Percentiles rank a stretch among this genome's conserved stretches.
Conservation (phyloP, 64 coral and sea anemone genomes). For the Actinia equina region DNA sequence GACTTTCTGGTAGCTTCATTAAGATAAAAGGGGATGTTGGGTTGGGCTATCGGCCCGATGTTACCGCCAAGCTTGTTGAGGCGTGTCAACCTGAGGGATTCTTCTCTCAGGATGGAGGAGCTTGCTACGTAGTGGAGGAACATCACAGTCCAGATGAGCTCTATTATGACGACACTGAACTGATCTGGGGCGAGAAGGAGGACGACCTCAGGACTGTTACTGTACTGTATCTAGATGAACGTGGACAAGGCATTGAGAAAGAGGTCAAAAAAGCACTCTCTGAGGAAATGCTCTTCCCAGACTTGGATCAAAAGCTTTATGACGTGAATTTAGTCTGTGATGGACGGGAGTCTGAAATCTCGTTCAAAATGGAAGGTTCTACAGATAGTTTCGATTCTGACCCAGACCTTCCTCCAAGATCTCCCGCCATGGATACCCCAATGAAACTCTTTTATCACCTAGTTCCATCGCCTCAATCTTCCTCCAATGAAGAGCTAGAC, state of each 20-base stretch:
- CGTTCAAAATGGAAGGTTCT: constrained; percentile 1
- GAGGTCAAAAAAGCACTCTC: neutral
- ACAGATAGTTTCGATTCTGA: constrained; percentile 47
- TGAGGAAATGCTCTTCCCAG: constrained; percentile 42
- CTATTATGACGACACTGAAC: constrained; percentile 76
- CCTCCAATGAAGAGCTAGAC: constrained; percentile 84
- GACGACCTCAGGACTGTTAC: constrained; percentile 57
- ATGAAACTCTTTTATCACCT: constrained; percentile 92
- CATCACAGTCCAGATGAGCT: constrained; percentile 74
- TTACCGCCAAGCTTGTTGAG: constrained; percentile 68
- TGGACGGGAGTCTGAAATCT: constrained; percentile 4
- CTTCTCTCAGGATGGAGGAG: constrained; percentile 2
- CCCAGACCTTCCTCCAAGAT: constrained; percentile 54
- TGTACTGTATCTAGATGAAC: constrained; percentile 15
- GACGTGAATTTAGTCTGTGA: neutral
- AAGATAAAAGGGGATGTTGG: neutral
- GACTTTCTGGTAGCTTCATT: constrained; percentile 8
- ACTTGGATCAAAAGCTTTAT: constrained; percentile 49
- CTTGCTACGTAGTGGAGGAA: constrained; percentile 56
- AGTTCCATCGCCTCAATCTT: constrained; percentile 86
- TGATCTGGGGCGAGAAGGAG: constrained; percentile 54
- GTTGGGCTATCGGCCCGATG: neutral
- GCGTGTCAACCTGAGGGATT: constrained; percentile 61
- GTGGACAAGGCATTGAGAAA: constrained; percentile 13
- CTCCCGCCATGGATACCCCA: constrained; percentile 76